Evolutionary conservation across 2,888 invertebrate species (phyloP).

Genomic region (Tholera decimalis): DNA sequence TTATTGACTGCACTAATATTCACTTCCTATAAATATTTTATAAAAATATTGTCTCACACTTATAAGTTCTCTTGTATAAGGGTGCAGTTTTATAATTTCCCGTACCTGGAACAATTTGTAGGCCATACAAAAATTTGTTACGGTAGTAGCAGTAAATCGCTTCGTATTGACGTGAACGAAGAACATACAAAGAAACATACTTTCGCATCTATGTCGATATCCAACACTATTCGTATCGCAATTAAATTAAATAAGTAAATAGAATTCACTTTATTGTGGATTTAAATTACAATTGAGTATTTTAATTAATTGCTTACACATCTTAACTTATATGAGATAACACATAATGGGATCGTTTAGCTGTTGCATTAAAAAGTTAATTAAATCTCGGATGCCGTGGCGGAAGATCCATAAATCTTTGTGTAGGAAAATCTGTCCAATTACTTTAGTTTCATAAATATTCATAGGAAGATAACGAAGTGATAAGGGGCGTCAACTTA

Average conservation of each 20-base stretch:
- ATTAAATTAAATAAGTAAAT: constrained; percentile 4
- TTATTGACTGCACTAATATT: too few relatives aligned
- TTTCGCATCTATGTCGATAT: too few relatives aligned
- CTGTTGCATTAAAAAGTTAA: constrained; percentile 63
- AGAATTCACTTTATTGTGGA: background rate
- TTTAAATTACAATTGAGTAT: background rate
- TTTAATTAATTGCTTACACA: constrained; percentile 7
- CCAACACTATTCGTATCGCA: background rate
- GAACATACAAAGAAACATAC: too few relatives aligned
- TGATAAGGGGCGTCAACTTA: constrained; percentile 39
- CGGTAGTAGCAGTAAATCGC: too few relatives aligned
- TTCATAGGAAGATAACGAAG: constrained; percentile 35
- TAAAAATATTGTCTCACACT: too few relatives aligned
- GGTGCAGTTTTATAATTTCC: too few relatives aligned
- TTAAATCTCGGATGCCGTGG: constrained; percentile 49
- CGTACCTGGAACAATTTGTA: too few relatives aligned
- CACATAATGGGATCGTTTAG: constrained; percentile 46
- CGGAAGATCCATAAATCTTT: constrained; percentile 44
- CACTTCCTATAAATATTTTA: too few relatives aligned
- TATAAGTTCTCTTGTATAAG: too few relatives aligned
- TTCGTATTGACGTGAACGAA: too few relatives aligned
- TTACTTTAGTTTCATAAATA: constrained; percentile 50
- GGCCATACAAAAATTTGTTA: too few relatives aligned
- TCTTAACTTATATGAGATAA: constrained; percentile 28
- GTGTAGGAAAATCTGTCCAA: constrained; percentile 38